phyloP scores from a whole-genome alignment of 1,140 invertebrate genomes.

The Pollicipes pollicipes region DNA sequence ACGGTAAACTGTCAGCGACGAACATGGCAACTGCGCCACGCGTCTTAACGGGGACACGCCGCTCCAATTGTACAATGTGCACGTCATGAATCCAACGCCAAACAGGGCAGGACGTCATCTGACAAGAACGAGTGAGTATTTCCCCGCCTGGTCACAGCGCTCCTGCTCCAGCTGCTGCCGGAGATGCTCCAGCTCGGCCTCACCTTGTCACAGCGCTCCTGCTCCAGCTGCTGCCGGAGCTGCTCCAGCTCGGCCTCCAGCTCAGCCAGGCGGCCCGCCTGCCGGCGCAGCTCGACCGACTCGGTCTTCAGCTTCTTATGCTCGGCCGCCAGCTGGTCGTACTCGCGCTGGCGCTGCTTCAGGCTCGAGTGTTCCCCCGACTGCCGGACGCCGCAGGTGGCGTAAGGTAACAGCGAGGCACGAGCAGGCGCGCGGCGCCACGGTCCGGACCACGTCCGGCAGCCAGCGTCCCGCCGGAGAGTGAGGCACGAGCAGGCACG shows the following conservation, averaged over 20 bases:
- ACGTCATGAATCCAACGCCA: too few relatives aligned
- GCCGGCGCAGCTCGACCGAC: slow-evolving; percentile 36
- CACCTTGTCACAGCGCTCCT: slow-evolving; percentile 15
- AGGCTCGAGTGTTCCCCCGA: neutral
- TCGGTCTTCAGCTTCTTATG: slow-evolving; percentile 43
- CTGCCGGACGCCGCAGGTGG: too few relatives aligned
- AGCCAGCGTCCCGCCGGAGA: too few relatives aligned
- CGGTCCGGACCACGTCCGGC: too few relatives aligned
- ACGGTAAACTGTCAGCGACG: too few relatives aligned
- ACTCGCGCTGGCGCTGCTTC: neutral
- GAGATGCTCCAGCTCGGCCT: neutral
- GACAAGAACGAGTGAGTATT: neutral
- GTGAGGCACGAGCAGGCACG: too few relatives aligned
- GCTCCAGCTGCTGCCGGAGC: slow-evolving; percentile 16
- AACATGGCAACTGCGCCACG: too few relatives aligned
- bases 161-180: neutral
- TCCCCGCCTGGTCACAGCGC: slow-evolving; percentile 27
- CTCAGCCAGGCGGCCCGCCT: slow-evolving; percentile 47
- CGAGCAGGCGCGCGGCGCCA: too few relatives aligned
- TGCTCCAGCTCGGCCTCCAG: slow-evolving; percentile 35
- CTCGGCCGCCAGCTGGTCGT: slow-evolving; percentile 30
- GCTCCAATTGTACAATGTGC: too few relatives aligned
- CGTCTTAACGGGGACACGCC: too few relatives aligned
- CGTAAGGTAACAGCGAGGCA: too few relatives aligned
- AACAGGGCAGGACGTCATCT: too few relatives aligned